phyloP scores from a whole-genome alignment of 2,113 vertebrate genomes.

The Tretioscincus oriximinensis region DNA sequence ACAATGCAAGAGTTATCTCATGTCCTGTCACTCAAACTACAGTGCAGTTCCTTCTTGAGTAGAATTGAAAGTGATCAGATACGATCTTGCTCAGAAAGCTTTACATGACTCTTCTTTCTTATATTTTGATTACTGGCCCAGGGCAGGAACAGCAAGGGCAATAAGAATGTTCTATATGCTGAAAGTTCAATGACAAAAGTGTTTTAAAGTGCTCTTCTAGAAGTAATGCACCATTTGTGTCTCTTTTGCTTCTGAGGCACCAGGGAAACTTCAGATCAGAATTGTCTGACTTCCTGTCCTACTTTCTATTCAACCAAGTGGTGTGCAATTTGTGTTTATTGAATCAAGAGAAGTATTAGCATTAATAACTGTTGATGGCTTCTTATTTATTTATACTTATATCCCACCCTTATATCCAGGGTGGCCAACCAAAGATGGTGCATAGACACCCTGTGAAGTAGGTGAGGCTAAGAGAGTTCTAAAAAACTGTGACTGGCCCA shows the following conservation, averaged over 20 bases:
- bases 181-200: not conserved
- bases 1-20: not conserved
- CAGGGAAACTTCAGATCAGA: not conserved
- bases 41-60: not conserved
- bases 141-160: not conserved
- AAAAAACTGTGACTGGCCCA: too few species aligned
- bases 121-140: not conserved
- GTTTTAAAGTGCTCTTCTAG: not conserved
- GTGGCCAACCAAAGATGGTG: too few species aligned
- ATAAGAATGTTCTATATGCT: not conserved
- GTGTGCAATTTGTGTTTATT: not conserved
- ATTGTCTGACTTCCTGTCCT: not conserved
- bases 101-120: not conserved
- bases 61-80: not conserved
- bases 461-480: too few species aligned
- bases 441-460: too few species aligned
- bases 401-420: too few species aligned
- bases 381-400: too few species aligned
- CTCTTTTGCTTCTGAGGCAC: not conserved
- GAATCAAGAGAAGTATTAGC: not conserved
- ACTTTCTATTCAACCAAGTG: not conserved
- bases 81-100: not conserved
- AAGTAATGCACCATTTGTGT: not conserved
- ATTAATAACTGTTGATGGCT: slow-evolving; percentile 1
- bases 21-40: not conserved